Conservation (phyloP, 2,888 invertebrate species). For the Thera britannica region DNA sequence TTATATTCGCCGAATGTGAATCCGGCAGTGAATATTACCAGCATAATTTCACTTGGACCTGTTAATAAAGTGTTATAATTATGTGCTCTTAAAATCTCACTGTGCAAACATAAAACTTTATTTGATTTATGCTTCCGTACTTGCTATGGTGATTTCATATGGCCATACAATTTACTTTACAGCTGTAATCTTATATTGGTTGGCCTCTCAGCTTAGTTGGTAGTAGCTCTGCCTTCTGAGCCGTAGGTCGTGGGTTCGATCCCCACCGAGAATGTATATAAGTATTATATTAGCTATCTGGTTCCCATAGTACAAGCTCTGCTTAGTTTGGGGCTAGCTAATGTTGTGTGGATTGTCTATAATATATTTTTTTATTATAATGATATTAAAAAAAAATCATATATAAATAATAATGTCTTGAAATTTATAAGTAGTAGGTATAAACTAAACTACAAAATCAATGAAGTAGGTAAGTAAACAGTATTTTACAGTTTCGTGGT, state of each 20-base stretch:
- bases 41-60: constrained; percentile 29
- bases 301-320: no score
- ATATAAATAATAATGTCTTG: not conserved
- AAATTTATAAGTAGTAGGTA: not conserved
- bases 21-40: constrained; percentile 20
- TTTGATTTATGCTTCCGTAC: constrained; percentile 20
- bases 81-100: constrained; percentile 14
- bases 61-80: constrained; percentile 30
- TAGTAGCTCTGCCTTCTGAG: no score
- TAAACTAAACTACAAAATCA: no score
- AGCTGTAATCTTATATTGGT: not conserved
- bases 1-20: constrained; percentile 49
- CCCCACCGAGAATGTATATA: no score
- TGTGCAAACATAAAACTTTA: constrained; percentile 24
- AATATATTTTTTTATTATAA: no score
- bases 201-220: no score
- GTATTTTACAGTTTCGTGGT: not conserved
- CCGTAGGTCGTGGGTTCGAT: no score
- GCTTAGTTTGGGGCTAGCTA: no score
- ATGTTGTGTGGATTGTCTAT: no score
- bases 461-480: not conserved
- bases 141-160: constrained; percentile 1
- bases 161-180: not conserved
- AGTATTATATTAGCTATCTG: no score
- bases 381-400: no score